Base-by-base conservation (phyloP, 2,113 vertebrate genomes). In the Cyanocitta stelleri region DNA sequence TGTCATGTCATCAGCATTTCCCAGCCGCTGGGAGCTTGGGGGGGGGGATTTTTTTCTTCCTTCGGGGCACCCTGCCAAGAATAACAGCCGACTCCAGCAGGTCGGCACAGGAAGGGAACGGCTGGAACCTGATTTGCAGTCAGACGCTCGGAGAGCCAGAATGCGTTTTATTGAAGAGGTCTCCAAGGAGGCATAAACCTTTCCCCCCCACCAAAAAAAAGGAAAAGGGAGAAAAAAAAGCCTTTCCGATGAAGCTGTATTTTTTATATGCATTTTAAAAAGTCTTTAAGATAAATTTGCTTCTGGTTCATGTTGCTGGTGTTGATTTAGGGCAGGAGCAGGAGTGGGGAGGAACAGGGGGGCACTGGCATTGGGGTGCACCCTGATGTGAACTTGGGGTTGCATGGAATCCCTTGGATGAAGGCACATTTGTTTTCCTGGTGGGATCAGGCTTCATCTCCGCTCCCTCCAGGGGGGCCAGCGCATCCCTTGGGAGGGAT, bases 31-130 rank as follows among this genome's bases (percentile, higher is more conserved):
- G 90, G 93, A 93, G 93, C 69, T 74, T 67, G 75, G 32, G 59
- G 78, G 64, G 44, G 44, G 19, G 17, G 11, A 3, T 77, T 94
- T 87, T 85, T 92, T 97, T 98, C 98, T 98, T 98, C 98, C 97
- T 96, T 96, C 83, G 93, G 97, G 98, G 98, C 98, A 95, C 94
- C 94, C 98, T 82, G 99, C 99, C 99, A 99, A 99, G 97, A 99
- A 98, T 97, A 99, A 98, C 98, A 99, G 98, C 97, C 97, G 98
- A 99, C 98, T 99, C 98, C 98, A 98, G 98, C 98, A 98, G 98
- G 98, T 99, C 98, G 98, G 98, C 98, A 98, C 99, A 98, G 99
- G 98, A 99, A 99, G 98, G 98, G 98, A 98, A 98, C 59, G 97
- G 98, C 97, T 98, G 98, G 98, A 98, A 98, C 97, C 98, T 98